Percentiles rank a stretch among this genome's conserved stretches.
These are phyloP conservation scores for Tinea semifulvella DNA, from an alignment of 2,888 invertebrate genomes.

Conservation along the genomic window DNA sequence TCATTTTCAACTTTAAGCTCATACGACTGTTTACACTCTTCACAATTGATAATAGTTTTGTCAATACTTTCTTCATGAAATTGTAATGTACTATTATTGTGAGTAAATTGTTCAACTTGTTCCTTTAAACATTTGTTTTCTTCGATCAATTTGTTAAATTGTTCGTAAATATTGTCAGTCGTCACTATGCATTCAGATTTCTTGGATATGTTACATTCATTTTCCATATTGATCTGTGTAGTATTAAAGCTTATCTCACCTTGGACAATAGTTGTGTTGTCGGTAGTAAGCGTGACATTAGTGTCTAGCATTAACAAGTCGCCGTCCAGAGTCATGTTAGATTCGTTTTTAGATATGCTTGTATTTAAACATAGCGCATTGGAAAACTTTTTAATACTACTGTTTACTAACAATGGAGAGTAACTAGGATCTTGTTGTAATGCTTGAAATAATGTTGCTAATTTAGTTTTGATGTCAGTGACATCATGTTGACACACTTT, in stretches of 20 bases:
- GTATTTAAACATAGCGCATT: slow-evolving; percentile 38
- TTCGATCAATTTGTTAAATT: slow-evolving; percentile 1
- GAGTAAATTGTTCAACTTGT: slow-evolving; percentile 1
- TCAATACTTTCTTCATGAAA: not conserved
- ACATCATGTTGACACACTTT: slow-evolving; percentile 52
- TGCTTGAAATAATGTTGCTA: slow-evolving; percentile 37
- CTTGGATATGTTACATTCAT: not conserved
- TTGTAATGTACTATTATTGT: not conserved
- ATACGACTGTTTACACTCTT: not conserved
- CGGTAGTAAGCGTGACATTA: slow-evolving; percentile 42
- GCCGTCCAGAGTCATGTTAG: slow-evolving; percentile 37
- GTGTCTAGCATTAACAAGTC: slow-evolving; percentile 57
- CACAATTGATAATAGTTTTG: not conserved
- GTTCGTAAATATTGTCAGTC: slow-evolving; percentile 2
- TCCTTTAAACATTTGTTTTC: slow-evolving; percentile 21
- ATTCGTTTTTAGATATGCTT: slow-evolving; percentile 40
- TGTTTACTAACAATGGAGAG: slow-evolving; percentile 16
- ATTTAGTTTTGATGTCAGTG: slow-evolving; percentile 43
- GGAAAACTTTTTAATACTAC: slow-evolving; percentile 40
- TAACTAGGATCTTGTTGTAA: slow-evolving; percentile 30
- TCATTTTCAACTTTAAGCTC: slow-evolving; percentile 1
- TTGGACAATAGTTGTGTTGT: slow-evolving; percentile 38
- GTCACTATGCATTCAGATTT: slow-evolving; percentile 23
- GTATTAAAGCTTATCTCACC: slow-evolving; percentile 48
- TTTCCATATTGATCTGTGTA: slow-evolving; percentile 31